These are phyloP conservation scores for mouse (Mus musculus) DNA, from an alignment of 2,113 vertebrate genomes.

Conservation along the genomic window GRCm39 chr2:40215001-40215500, in stretches of 20 bases:
- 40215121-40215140: neutral
- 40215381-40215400: no score
- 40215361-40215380: neutral
- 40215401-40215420: neutral
- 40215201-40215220: conserved; percentile 1
- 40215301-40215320: neutral
- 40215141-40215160: neutral
- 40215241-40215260: neutral
- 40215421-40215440: neutral
- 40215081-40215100: neutral
- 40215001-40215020: neutral
- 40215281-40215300: neutral
- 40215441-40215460: neutral
- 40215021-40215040: neutral
- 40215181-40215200: neutral
- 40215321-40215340: neutral
- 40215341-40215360: neutral
- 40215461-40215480: neutral
- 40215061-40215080: neutral
- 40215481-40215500: neutral
- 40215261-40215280: neutral
- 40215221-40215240: no score
- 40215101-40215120: neutral
- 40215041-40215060: neutral
- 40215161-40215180: neutral